phyloP scores from a whole-genome alignment of 2,113 vertebrate species.

The Cacatua alba region DNA sequence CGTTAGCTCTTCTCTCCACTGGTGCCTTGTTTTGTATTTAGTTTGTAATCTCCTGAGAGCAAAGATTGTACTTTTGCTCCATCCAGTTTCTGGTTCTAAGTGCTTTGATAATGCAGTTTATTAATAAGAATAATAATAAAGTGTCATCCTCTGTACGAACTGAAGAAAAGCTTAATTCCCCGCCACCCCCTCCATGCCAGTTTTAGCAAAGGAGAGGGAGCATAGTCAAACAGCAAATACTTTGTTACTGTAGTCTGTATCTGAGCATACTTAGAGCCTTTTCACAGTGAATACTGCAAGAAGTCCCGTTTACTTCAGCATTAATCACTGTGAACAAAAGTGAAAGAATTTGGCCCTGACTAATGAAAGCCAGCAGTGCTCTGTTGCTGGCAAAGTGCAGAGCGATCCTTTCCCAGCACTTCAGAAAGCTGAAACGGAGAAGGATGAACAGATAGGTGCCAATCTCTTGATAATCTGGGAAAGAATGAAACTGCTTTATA shows the following conservation, averaged over 20 bases:
- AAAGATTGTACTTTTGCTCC: neutral
- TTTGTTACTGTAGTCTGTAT: constrained; percentile 25
- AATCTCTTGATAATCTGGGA: neutral
- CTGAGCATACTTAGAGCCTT: constrained; percentile 13
- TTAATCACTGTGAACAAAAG: constrained; percentile 59
- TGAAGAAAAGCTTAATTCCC: neutral
- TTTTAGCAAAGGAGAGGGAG: neutral
- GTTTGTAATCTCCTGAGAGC: neutral
- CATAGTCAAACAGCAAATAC: constrained; percentile 22
- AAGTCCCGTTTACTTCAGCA: constrained; percentile 46
- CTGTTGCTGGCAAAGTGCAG: neutral
- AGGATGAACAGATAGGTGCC: neutral
- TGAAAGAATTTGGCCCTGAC: constrained; percentile 25
- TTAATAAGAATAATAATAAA: neutral
- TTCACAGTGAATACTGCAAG: constrained; percentile 31
- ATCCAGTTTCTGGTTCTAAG: neutral
- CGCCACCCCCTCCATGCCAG: neutral
- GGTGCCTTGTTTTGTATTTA: neutral
- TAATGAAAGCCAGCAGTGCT: constrained; percentile 31
- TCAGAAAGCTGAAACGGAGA: neutral
- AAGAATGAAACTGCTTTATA: neutral
- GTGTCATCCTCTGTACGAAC: neutral
- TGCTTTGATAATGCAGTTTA: neutral
- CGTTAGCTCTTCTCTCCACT: neutral
- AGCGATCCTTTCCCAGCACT: constrained; percentile 11